Evolutionary conservation across 2,113 vertebrate genomes (phyloP).

Genomic region (Gymnarchus niloticus): DNA sequence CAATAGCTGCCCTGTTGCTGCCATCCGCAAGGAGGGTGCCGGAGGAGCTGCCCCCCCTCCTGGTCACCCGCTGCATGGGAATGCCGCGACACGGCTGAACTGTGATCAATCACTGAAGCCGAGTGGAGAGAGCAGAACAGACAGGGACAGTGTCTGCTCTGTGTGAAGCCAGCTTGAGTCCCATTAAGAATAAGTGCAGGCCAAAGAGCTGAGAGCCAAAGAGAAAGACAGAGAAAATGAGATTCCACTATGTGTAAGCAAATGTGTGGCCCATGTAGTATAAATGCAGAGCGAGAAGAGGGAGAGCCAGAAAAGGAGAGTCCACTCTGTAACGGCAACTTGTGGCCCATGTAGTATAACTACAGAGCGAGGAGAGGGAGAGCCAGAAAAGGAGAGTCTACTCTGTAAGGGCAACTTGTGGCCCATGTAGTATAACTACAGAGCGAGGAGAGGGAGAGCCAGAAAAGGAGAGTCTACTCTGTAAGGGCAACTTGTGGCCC

Average conservation of each 20-base stretch:
- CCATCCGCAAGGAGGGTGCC: constrained; percentile 34
- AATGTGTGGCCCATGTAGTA: neutral
- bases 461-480: no score
- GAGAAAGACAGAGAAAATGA: neutral
- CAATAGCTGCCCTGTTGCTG: constrained; percentile 47
- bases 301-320: no score
- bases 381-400: no score
- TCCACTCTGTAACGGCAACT: no score
- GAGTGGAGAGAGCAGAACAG: constrained; percentile 25
- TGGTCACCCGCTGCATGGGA: constrained; percentile 63
- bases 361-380: neutral
- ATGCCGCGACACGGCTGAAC: constrained; percentile 46
- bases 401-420: no score
- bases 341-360: neutral
- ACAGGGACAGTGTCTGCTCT: neutral
- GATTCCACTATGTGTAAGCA: neutral
- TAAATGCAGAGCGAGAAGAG: neutral
- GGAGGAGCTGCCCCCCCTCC: constrained; percentile 40
- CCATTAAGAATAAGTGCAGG: neutral
- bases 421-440: no score
- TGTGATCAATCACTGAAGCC: constrained; percentile 59
- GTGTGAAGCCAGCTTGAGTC: neutral
- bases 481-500: no score
- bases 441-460: no score
- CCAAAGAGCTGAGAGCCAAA: neutral